A percentile compares a stretch with the other conserved stretches of the same genome.
phyloP scores from a whole-genome alignment of 2,113 vertebrate genomes.

The Dasyprocta punctata region DNA sequence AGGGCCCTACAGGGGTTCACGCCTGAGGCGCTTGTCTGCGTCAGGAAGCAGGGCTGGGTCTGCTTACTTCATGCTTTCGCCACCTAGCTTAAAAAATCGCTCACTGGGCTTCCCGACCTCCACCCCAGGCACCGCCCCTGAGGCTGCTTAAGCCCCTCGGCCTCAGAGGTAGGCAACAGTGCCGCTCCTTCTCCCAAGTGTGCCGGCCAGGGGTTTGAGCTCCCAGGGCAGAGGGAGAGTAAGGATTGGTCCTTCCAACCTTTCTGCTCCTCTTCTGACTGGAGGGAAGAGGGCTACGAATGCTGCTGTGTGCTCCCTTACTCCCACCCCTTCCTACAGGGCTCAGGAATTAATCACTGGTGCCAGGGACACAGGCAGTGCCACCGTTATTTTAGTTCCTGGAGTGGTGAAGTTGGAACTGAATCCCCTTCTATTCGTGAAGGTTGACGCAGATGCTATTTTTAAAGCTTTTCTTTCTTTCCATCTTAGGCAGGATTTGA shows the following conservation, averaged over 20 bases:
- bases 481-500: neutral
- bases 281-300: neutral
- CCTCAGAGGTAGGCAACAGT: too few species aligned
- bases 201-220: too few species aligned
- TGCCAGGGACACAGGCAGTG: neutral
- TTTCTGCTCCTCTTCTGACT: neutral
- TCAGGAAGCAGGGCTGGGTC: too few species aligned
- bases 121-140: too few species aligned
- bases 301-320: neutral
- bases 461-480: slow-evolving; percentile 38
- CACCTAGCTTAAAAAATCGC: too few species aligned
- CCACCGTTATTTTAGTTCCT: neutral
- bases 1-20: too few species aligned
- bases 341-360: neutral
- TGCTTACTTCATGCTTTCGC: too few species aligned
- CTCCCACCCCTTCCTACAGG: neutral
- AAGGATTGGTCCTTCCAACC: neutral
- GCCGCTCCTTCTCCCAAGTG: too few species aligned
- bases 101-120: too few species aligned
- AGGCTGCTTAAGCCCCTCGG: too few species aligned
- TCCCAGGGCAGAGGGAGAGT: neutral
- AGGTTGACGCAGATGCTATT: slow-evolving; percentile 14
- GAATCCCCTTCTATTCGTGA: neutral
- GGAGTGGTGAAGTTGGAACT: neutral
- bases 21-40: too few species aligned